Base-by-base conservation (phyloP, 2,797 vertebrate genomes). In the Acanthornis magna region DNA sequence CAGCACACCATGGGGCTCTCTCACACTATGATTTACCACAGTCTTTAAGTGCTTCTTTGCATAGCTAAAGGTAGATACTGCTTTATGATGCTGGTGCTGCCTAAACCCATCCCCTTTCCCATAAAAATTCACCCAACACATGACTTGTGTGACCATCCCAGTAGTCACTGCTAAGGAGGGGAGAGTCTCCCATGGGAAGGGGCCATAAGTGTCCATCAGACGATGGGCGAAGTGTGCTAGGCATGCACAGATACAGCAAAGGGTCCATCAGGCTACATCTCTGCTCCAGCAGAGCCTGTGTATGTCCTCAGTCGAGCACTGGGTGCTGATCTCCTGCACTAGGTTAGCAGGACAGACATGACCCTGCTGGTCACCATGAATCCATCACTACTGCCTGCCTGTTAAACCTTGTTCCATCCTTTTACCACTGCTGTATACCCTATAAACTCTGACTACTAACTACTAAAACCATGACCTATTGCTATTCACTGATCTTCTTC, bases 191-290 rank as follows among this genome's bases (percentile, higher is more conserved):
- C 1, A 1, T 0, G 5, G 38, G 25, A 38, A 62, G 13, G 16
- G 36, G 29, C 9, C 3, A 0, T 0, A 2, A 47, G 23, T 18
- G 40, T 30, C 47, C 27, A 0, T 1, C 16, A 38, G 61, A 23
- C 0, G 0, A 50, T 1, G 1, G 21, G 47, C 42, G 47, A 22
- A 26, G 42, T 3, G 2, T 32, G 30, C 43, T 11, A 48, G 34
- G 29, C 34, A 9, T 32, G 34, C 57, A 75, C 13, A 11, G 27
- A 40, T 16, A 30, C 34, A 60, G 43, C 72, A 27, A 68, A 42
- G 47, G 1, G 2, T 38, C 54, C 32, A 8, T 11, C 2, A 2
- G 17, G 30, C 34, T 9, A 6, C 5, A 7, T 14, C 36, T 57
- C n/a, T 87, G 48, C 34, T 34, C 38, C 26, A 51, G 3, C 47